A percentile compares a stretch with the other conserved stretches of the same genome.
Conservation (phyloP, 2,888 invertebrate species). For the Oxytorus armatus region DNA sequence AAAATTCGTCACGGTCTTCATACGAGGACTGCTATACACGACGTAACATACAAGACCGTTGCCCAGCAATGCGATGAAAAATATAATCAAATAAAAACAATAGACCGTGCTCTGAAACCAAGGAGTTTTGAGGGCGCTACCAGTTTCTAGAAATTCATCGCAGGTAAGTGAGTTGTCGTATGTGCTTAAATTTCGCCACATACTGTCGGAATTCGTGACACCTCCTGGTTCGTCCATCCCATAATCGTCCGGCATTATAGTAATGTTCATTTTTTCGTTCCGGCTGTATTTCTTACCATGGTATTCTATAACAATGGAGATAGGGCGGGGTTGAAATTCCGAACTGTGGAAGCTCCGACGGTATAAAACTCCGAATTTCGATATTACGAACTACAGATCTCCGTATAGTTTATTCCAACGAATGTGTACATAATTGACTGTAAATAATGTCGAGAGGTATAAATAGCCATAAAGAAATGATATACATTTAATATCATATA, state of each 20-base stretch:
- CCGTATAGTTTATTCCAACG: no score
- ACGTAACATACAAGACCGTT: slow-evolving; percentile 94
- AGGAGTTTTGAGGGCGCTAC: slow-evolving; percentile 82
- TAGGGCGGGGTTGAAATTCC: no score
- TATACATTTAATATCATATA: no score
- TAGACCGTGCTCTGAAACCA: slow-evolving; percentile 89
- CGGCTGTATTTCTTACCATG: slow-evolving; percentile 30
- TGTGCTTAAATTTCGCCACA: slow-evolving; percentile 47
- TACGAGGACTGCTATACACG: slow-evolving; percentile 92
- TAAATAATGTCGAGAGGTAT: no score
- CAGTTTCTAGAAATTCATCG: slow-evolving; percentile 64
- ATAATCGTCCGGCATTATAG: slow-evolving; percentile 33
- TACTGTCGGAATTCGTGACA: slow-evolving; percentile 39
- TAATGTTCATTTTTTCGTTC: slow-evolving; percentile 60
- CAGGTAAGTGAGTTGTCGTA: slow-evolving; percentile 63
- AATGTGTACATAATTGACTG: no score
- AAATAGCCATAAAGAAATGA: no score
- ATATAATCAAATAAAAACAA: slow-evolving; percentile 90
- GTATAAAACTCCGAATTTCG: no score
- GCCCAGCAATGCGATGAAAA: slow-evolving; percentile 89
- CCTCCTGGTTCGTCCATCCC: slow-evolving; percentile 39
- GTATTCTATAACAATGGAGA: slow-evolving; percentile 36
- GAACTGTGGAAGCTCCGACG: no score
- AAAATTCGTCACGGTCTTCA: slow-evolving; percentile 96
- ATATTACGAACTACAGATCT: no score